Evolutionary conservation across 2,888 invertebrate species (phyloP).

Genomic region (Lottia scabra): DNA sequence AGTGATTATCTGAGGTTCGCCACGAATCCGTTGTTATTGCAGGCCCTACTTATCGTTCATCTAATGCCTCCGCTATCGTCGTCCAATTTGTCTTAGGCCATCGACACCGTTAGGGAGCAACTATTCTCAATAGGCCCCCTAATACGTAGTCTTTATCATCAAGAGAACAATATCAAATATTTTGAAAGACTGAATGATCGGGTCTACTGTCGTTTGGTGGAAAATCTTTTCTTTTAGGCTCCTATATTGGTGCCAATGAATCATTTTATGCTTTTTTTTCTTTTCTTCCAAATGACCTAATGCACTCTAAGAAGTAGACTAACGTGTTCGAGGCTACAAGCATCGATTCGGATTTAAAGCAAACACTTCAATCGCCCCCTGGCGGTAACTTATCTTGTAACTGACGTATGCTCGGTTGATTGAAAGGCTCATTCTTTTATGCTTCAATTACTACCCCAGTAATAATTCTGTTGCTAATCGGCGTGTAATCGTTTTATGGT

Average conservation of each 20-base stretch:
- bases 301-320: no score
- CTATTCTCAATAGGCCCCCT: not conserved
- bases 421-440: not conserved
- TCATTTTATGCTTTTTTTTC: no score
- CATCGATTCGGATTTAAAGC: not conserved
- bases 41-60: not conserved
- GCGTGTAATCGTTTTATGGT: not conserved
- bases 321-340: no score
- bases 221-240: no score
- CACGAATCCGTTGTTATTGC: not conserved
- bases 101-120: not conserved
- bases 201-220: no score
- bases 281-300: no score
- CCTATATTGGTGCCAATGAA: no score
- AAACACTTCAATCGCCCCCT: not conserved
- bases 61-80: not conserved
- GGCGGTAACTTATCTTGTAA: not conserved
- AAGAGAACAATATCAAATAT: no score
- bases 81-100: not conserved
- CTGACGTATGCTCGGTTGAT: not conserved
- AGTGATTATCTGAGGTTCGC: not conserved
- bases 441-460: not conserved
- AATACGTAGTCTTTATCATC: no score
- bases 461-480: slow-evolving; percentile 1
- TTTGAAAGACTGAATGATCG: no score